These are phyloP conservation scores for Andrena dorsata DNA, from an alignment of 2,888 invertebrate genomes.

Conservation along the genomic window DNA sequence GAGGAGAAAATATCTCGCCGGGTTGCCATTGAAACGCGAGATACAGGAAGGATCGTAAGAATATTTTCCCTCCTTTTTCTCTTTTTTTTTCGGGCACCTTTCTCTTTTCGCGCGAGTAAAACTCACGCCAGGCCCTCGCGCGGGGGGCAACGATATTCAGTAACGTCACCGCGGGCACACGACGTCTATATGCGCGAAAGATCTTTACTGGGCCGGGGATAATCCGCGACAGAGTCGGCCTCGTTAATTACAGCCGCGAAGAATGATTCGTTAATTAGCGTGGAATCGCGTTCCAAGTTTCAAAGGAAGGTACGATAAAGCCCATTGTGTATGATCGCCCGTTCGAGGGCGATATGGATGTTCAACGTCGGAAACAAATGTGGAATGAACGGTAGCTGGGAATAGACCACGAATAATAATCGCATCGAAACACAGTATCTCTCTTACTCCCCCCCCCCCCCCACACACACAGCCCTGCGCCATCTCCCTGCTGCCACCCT, in stretches of 20 bases:
- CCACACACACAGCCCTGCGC: neutral
- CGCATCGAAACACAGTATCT: slow-evolving; percentile 70
- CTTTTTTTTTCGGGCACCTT: slow-evolving; percentile 5
- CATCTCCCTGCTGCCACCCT: neutral
- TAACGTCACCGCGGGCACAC: slow-evolving; percentile 61
- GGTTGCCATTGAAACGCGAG: slow-evolving; percentile 22
- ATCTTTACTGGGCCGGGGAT: slow-evolving; percentile 64
- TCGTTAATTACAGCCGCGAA: slow-evolving; percentile 81
- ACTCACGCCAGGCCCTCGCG: neutral
- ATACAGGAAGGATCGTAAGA: slow-evolving; percentile 45
- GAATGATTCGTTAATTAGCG: slow-evolving; percentile 84
- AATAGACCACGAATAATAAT: slow-evolving; percentile 72
- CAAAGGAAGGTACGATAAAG: slow-evolving; percentile 81
- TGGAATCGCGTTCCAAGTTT: slow-evolving; percentile 78
- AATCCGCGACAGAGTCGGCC: slow-evolving; percentile 75
- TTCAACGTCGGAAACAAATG: slow-evolving; percentile 72
- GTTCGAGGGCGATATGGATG: slow-evolving; percentile 75
- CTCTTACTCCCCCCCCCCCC: slow-evolving; percentile 21
- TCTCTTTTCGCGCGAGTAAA: slow-evolving; percentile 11
- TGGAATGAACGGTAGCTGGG: slow-evolving; percentile 67
- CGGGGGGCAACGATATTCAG: slow-evolving; percentile 61
- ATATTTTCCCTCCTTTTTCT: slow-evolving; percentile 43
- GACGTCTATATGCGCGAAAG: slow-evolving; percentile 65
- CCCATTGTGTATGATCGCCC: slow-evolving; percentile 80
- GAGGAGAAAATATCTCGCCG: neutral